These are phyloP conservation scores for Patella ulyssiponensis DNA, from an alignment of 2,888 invertebrate species.

Conservation along the genomic window DNA sequence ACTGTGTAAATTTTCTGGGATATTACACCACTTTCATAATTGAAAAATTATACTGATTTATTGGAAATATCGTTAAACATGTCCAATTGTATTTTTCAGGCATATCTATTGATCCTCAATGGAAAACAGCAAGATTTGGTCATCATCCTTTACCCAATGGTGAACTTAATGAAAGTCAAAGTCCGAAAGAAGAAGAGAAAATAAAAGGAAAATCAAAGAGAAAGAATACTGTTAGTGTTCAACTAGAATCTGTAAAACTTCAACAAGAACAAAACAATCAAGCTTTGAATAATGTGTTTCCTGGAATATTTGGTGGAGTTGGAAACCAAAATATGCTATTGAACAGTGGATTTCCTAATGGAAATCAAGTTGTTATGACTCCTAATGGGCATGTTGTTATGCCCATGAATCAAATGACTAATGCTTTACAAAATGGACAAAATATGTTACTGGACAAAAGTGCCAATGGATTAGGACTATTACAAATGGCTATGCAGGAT, in stretches of 20 bases:
- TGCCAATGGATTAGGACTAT: slow-evolving; percentile 44
- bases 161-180: neutral
- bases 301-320: slow-evolving; percentile 14
- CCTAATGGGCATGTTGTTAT: slow-evolving; percentile 24
- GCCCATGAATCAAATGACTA: slow-evolving; percentile 20
- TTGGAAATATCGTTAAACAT: no score
- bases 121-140: neutral
- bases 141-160: neutral
- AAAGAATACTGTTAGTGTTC: slow-evolving; percentile 49
- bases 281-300: neutral
- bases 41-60: no score
- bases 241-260: slow-evolving; percentile 37
- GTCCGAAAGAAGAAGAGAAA: slow-evolving; percentile 32
- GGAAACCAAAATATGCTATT: slow-evolving; percentile 48
- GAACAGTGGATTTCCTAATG: slow-evolving; percentile 38
- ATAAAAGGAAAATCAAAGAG: slow-evolving; percentile 38
- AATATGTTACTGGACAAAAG: slow-evolving; percentile 20
- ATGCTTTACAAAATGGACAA: slow-evolving; percentile 10
- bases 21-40: no score
- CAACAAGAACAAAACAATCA: neutral
- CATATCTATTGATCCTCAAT: neutral
- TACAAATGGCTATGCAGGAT: slow-evolving; percentile 64
- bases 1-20: no score
- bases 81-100: neutral
- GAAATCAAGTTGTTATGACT: slow-evolving; percentile 19